Conservation (phyloP, 2,113 vertebrate genomes). For the Bubo blakistoni region DNA sequence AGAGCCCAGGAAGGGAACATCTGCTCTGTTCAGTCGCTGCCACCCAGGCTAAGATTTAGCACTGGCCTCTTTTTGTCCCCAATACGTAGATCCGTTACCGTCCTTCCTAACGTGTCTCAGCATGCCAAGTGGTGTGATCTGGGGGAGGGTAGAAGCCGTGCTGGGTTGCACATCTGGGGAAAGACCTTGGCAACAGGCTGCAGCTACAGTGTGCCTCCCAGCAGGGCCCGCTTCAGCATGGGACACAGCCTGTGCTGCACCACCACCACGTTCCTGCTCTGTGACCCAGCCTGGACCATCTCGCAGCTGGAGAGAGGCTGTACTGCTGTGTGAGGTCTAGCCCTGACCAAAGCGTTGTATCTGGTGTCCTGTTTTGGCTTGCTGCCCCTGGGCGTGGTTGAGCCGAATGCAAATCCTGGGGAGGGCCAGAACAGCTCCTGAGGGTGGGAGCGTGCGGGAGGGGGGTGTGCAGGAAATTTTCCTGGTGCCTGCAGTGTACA, state of each 20-base stretch:
- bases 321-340: background rate
- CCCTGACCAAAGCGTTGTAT: background rate
- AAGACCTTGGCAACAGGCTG: background rate
- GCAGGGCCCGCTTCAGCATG: background rate
- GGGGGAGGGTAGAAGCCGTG: background rate
- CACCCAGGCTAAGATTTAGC: background rate
- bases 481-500: background rate
- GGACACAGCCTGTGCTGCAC: background rate
- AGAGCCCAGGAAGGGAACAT: background rate
- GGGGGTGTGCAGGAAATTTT: background rate
- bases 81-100: rapidly evolving
- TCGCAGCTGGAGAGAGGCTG: background rate
- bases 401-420: background rate
- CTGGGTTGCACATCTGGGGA: background rate
- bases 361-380: background rate
- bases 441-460: background rate
- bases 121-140: background rate
- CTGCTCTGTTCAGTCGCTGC: background rate
- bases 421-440: background rate
- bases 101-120: background rate
- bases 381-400: background rate
- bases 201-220: background rate
- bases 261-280: background rate
- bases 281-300: background rate
- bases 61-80: background rate